These are phyloP conservation scores for Neomicropteryx cornuta DNA, from an alignment of 1,140 invertebrate species.

Conservation along the genomic window DNA sequence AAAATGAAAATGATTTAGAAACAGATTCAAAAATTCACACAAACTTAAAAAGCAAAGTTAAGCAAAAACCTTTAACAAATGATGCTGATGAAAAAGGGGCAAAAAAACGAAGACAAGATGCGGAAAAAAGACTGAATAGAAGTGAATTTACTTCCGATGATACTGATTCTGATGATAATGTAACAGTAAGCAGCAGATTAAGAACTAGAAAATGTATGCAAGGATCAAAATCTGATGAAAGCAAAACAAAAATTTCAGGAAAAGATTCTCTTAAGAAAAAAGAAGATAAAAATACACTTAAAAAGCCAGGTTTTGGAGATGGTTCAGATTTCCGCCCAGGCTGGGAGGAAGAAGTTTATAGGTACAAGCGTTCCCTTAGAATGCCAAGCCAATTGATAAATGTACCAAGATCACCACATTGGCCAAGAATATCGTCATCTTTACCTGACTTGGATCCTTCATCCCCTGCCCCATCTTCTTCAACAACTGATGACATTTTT, in stretches of 20 bases:
- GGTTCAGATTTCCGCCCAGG: constrained; percentile 63
- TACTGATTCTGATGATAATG: constrained; percentile 31
- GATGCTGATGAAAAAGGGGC: neutral
- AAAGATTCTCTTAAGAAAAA: constrained; percentile 29
- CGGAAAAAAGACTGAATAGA: constrained; percentile 4
- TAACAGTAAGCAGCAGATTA: constrained; percentile 28
- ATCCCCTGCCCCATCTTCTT: constrained; percentile 50
- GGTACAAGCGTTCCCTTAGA: constrained; percentile 66
- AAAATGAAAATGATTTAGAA: constrained; percentile 4
- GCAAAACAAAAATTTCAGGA: constrained; percentile 22
- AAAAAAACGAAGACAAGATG: neutral
- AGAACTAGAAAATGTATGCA: constrained; percentile 26
- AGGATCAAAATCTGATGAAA: constrained; percentile 25
- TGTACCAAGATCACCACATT: constrained; percentile 49
- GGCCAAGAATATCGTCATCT: constrained; percentile 53
- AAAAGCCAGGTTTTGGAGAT: constrained; percentile 56
- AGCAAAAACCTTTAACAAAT: too few species aligned
- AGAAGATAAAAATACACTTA: constrained; percentile 25
- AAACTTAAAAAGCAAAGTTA: neutral
- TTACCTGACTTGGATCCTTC: constrained; percentile 62
- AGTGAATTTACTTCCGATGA: constrained; percentile 14
- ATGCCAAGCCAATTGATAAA: constrained; percentile 69
- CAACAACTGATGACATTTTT: constrained; percentile 33
- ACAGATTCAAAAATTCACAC: neutral
- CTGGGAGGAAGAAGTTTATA: constrained; percentile 71